A percentile compares a stretch with the other conserved stretches of the same genome.
phyloP scores from a whole-genome alignment of 2,113 vertebrate species.

The Zeus faber region DNA sequence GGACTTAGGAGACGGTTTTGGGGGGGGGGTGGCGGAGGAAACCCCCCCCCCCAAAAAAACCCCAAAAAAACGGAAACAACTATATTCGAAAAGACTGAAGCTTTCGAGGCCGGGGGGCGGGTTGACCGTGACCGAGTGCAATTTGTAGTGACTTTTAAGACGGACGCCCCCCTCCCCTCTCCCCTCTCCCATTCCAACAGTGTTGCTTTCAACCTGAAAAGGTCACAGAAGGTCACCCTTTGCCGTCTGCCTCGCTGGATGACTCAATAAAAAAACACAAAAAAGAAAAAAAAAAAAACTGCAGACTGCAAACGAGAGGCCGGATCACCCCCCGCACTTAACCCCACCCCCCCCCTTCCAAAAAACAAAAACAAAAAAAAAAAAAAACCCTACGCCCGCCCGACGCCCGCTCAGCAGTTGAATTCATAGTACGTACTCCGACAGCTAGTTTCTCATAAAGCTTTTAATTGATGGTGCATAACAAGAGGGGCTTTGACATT shows the following conservation, averaged over 20 bases:
- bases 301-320: no score
- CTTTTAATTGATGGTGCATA: conserved; percentile 73
- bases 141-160: conserved; percentile 27
- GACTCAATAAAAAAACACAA: conserved; percentile 37
- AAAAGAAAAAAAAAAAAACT: no score
- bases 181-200: conserved; percentile 39
- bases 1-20: no score
- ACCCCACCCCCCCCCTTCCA: not conserved
- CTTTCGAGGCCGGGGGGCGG: no score
- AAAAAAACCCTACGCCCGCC: no score
- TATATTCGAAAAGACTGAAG: not conserved
- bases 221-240: conserved; percentile 55
- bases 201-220: conserved; percentile 59
- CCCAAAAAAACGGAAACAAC: not conserved
- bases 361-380: no score
- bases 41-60: no score
- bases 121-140: conserved; percentile 45
- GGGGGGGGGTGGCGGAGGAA: no score
- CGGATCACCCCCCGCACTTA: no score
- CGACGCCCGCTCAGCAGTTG: conserved; percentile 53
- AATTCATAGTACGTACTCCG: conserved; percentile 73
- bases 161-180: conserved; percentile 14
- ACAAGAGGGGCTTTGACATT: conserved; percentile 54
- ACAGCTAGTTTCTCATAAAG: conserved; percentile 67
- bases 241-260: conserved; percentile 27